Evolutionary conservation across 1,140 invertebrate genomes (phyloP), one percentile per base, ranked within the genome.

Genomic region (Drosophila sulfurigaster): DNA sequence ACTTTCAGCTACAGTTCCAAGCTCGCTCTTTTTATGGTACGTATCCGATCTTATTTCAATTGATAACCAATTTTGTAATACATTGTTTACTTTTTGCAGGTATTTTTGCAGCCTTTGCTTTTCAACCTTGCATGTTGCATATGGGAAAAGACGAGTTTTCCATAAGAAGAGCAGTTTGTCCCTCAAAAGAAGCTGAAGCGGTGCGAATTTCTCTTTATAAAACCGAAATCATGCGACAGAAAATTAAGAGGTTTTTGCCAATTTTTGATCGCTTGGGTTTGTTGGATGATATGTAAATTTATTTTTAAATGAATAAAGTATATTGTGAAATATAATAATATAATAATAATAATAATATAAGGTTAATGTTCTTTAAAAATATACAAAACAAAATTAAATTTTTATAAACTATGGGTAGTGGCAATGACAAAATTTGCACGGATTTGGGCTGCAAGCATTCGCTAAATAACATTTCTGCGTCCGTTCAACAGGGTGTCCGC

Each of bases 221-320:
- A 45, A 78, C 70, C 5, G 35, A 69, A 10, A 11, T 48, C 4
- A 58, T 87, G 0, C 66, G 57, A 35, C 68, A 69, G 4, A 77
- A 81, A 68, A 11, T 91, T 0, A 75, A 28, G 2, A 60, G 41
- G 0, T 16, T 78, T 11, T 16, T 91, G 30, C 91, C 91, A 0
- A 64, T 73, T 5, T 82, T 86, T 6, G 89, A 92, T 79, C 68
- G 71, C 1, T 66, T 51, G 49, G 91, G 91, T 0, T 28, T 91
- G 25, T 57, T 92, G 0, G 91, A 92, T 78, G 66, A 81, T 56
- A 76, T 86, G 70, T 87, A 65, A 52, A 5, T 45, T 3, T 16
- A 0, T 41, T 1, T 32, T n/a, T n/a, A 32, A 32, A 32, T 32
- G 7, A 32, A 32, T 32, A n/a, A n/a, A n/a, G n/a, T n/a, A n/a